phyloP scores from a whole-genome alignment of 2,888 invertebrate species.

The Ashinkailepas kermadecensis region DNA sequence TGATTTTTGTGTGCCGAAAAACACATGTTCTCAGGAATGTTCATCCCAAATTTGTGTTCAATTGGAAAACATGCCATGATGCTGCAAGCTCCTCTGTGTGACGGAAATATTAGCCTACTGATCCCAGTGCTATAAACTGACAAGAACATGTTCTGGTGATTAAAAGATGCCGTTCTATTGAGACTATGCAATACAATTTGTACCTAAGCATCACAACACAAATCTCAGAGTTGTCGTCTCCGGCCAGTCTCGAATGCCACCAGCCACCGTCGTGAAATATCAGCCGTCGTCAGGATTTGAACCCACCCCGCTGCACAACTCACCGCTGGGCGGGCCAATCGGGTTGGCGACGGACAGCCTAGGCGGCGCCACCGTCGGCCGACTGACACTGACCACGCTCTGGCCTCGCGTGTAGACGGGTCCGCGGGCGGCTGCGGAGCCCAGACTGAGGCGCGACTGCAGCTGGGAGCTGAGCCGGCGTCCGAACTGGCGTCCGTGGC shows the following conservation, averaged over 20 bases:
- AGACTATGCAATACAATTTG: not conserved
- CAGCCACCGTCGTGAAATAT: not conserved
- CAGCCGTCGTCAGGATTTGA: not conserved
- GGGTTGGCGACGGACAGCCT: not conserved
- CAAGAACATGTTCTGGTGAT: not conserved
- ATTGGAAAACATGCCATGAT: too few relatives aligned
- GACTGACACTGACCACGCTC: not conserved
- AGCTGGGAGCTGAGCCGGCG: slow-evolving; percentile 1
- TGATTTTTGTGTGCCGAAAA: too few relatives aligned
- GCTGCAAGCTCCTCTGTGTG: too few relatives aligned
- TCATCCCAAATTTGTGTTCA: too few relatives aligned
- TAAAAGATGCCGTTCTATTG: not conserved
- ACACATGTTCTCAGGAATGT: too few relatives aligned
- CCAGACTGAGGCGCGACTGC: not conserved
- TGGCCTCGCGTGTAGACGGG: not conserved
- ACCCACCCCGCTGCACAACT: not conserved
- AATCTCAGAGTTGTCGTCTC: not conserved
- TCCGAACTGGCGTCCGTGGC: slow-evolving; percentile 3
- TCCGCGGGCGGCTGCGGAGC: not conserved
- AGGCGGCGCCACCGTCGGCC: not conserved
- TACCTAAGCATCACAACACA: not conserved
- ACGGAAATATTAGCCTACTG: too few relatives aligned
- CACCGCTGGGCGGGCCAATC: not conserved
- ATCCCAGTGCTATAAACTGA: not conserved
- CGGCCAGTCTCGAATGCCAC: not conserved